Evolutionary conservation across 2,888 invertebrate species (phyloP), one percentile per base, ranked within the genome.

Genomic region (Polyploca ridens): DNA sequence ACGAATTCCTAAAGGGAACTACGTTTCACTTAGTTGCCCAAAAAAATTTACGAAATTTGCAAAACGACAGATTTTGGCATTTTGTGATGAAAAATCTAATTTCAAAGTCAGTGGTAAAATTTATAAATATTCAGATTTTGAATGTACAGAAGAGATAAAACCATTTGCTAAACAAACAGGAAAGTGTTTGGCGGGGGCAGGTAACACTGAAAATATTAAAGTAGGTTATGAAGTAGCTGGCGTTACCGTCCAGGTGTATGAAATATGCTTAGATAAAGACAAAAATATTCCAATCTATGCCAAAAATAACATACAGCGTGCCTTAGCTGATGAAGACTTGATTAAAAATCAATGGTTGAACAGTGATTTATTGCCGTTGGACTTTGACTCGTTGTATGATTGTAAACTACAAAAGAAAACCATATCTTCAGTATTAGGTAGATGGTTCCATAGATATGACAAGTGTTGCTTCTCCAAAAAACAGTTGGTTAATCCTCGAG

Each of bases 401-500:
- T 86, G 85, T 64, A 19, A 64, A 0, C 62, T 46, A 13, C 88
- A 89, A 70, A 70, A 64, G 3, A 61, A 64, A 0, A 63, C 54
- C 0, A 81, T 86, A 11, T 73, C 74, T 5, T 64, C 27, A 0
- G 16, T 61, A 19, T 64, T 82, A 7, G 63, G 70, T 5, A 71
- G 33, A 65, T 64, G 66, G 59, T 77, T 82, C 33, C 78, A 78
- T 49, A 62, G 6, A 2, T 16, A 33, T 1, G 78, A 83, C 57
- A 65, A 68, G 5, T 90, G 89, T 64, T 86, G 89, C 63, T 90
- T 84, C 67, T 72, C 66, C 5, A 82, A 75, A 62, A 77, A 84
- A 58, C 88, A 86, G 64, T 73, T 90, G 16, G 82, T 90, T 1
- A 86, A 70, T 69, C 69, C 88, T 2, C 75, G 63, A n/a, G 85